phyloP scores from a whole-genome alignment of 2,888 invertebrate genomes.

The Lucinisca nassula region DNA sequence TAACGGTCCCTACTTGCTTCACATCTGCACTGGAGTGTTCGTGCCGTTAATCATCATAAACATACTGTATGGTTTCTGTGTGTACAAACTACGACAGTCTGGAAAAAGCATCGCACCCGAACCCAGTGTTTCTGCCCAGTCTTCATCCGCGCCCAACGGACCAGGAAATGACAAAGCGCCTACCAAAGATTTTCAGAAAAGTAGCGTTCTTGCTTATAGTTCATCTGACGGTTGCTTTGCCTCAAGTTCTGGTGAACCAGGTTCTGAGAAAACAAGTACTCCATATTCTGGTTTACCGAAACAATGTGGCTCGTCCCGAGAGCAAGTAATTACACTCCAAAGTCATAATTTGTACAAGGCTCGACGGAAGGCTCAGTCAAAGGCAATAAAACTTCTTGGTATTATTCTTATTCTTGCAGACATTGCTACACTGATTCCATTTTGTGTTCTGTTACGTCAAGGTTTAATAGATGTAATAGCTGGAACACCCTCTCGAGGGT shows the following conservation, averaged over 20 bases:
- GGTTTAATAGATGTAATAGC: neutral
- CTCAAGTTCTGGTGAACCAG: neutral
- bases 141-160: neutral
- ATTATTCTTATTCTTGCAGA: neutral
- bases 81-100: neutral
- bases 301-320: neutral
- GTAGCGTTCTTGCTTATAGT: neutral
- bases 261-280: neutral
- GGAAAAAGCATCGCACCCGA: neutral
- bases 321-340: neutral
- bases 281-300: neutral
- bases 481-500: neutral
- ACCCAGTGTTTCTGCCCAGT: neutral
- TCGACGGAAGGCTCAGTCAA: neutral
- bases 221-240: neutral
- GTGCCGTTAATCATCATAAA: neutral
- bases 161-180: neutral
- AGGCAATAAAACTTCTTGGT: neutral
- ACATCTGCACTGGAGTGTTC: neutral
- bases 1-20: neutral
- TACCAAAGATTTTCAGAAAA: neutral
- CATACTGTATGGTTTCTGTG: neutral
- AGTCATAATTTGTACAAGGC: neutral
- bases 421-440: neutral
- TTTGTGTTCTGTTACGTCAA: neutral